Base-by-base conservation (phyloP, 2,888 invertebrate species). In the Lottia gigantea region DNA sequence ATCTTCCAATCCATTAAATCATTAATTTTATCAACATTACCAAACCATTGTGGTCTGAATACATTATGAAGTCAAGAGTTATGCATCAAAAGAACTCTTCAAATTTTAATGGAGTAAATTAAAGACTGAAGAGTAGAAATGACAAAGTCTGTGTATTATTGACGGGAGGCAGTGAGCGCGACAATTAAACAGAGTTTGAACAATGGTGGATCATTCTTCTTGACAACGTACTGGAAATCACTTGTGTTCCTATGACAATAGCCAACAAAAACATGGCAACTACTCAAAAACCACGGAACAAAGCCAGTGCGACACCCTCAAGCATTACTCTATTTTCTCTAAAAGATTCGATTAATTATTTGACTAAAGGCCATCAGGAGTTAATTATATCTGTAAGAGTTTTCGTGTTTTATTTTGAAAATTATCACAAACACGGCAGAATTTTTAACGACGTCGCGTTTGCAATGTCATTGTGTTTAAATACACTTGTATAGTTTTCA, bases 41-140 rank as follows among this genome's bases (percentile, higher is more conserved):
- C 11, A 40, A 40, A 40, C 40, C 40, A 8, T 40, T 40, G 40
- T 40, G 40, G 40, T 40, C 40, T 40, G 40, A 40, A 40, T 40
- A 40, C 1, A 8, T 40, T 8, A 40, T 40, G 7, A 40, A 40
- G 55, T 55, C 55, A 55, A 55, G 19, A 55, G 55, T 23, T 55
- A 55, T 55, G 12, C 23, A 55, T 55, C 55, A 55, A 55, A 23
- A 55, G 19, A 55, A 55, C 55, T 55, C 55, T 55, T 55, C 55
- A 55, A 55, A 19, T 19, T 23, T 55, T 55, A 55, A 55, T 55
- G 55, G 55, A 55, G 55, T 55, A 23, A 55, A 55, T 55, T n/a
- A 55, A 23, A 23, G 55, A 23, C 12, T 19, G 19, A 19, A 55
- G 55, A 23, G 55, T 19, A 55, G 23, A 23, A 23, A 19, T 23